Evolutionary conservation across 2,797 vertebrate species (phyloP).

Genomic region (Luscinia megarhynchos): DNA sequence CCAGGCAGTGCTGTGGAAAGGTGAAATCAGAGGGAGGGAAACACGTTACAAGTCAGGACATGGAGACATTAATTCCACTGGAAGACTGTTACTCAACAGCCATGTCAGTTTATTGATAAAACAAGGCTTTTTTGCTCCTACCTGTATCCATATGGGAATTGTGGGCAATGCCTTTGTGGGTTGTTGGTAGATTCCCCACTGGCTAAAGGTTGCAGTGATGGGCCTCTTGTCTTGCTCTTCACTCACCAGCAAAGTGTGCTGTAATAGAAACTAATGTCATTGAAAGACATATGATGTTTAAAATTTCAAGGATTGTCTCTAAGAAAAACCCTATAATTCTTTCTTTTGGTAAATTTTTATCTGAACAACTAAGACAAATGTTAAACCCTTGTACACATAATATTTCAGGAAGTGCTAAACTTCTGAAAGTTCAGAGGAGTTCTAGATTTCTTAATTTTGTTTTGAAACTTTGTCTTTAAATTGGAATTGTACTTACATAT

Average conservation of each 20-base stretch:
- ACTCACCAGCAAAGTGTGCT: not conserved
- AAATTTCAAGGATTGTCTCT: not conserved
- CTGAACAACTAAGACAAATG: not conserved
- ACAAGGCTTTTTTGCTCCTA: not conserved
- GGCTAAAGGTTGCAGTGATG: not conserved
- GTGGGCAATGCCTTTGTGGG: not conserved
- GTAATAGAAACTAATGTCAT: not conserved
- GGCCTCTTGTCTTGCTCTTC: not conserved
- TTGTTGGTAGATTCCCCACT: not conserved
- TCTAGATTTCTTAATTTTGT: not conserved
- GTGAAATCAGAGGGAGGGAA: not conserved
- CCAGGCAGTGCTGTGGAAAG: not conserved
- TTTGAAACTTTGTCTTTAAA: not conserved
- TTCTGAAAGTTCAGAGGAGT: not conserved
- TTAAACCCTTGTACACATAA: not conserved
- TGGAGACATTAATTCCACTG: not conserved
- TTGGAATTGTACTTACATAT: not conserved
- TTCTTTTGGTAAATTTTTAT: not conserved
- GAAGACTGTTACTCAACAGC: not conserved
- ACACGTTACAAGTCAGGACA: rapidly evolving
- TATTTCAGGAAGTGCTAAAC: not conserved
- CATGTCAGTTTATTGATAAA: not conserved
- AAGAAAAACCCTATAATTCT: not conserved
- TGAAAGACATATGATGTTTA: not conserved
- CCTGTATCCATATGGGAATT: not conserved